Percentiles rank a stretch among this genome's conserved stretches.
These are phyloP conservation scores for Parnassius orleans DNA, from an alignment of 2,888 invertebrate species.

Conservation along the genomic window DNA sequence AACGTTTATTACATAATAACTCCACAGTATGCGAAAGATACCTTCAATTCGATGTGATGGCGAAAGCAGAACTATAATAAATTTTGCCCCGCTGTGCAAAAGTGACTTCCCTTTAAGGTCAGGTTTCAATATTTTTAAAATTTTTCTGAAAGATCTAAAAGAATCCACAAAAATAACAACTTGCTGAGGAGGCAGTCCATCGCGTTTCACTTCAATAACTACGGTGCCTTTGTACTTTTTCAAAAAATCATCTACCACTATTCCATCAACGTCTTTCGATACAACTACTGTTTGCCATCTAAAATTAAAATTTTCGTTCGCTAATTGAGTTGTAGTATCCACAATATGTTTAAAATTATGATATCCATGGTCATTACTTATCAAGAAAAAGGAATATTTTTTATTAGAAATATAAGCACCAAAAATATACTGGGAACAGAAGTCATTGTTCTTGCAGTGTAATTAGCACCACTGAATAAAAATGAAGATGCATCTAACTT, in stretches of 20 bases:
- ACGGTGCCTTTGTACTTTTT: constrained; percentile 51
- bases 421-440: neutral
- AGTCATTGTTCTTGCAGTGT: constrained; percentile 3
- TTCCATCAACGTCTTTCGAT: constrained; percentile 47
- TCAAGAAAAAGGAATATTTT: neutral
- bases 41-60: constrained; percentile 44
- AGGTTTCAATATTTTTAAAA: constrained; percentile 47
- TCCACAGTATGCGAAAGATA: constrained; percentile 54
- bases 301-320: constrained; percentile 52
- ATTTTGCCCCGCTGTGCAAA: constrained; percentile 50
- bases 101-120: constrained; percentile 55
- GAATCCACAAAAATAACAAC: constrained; percentile 53
- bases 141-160: constrained; percentile 49
- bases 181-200: constrained; percentile 46
- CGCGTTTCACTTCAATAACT: constrained; percentile 46
- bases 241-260: constrained; percentile 45
- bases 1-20: constrained; percentile 49
- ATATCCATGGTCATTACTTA: constrained; percentile 22
- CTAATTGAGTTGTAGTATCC: constrained; percentile 46
- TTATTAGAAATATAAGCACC: constrained; percentile 5
- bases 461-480: neutral
- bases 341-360: constrained; percentile 37
- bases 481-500: constrained; percentile 9
- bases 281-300: constrained; percentile 46
- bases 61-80: constrained; percentile 49